These are phyloP conservation scores for Ichneumoninae sp. DNA, from an alignment of 2,888 invertebrate genomes.

Conservation along the genomic window DNA sequence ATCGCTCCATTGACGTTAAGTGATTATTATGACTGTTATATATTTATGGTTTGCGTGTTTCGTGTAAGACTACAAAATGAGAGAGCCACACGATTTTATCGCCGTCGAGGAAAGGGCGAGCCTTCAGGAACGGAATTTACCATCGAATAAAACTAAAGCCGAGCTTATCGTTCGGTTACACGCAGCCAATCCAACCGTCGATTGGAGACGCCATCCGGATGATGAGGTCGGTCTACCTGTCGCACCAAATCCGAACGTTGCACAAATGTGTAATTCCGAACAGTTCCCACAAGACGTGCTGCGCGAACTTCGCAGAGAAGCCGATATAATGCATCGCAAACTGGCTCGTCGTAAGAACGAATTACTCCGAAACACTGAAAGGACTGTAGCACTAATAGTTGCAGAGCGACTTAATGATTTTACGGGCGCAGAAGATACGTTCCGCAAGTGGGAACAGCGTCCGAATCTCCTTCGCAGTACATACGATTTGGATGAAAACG, in stretches of 20 bases:
- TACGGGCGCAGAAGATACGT: constrained; percentile 22
- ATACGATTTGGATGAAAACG: constrained; percentile 13
- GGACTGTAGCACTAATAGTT: neutral
- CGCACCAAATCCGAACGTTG: too few species aligned
- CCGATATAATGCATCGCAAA: neutral
- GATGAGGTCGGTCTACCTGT: neutral
- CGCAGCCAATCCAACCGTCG: constrained; percentile 22
- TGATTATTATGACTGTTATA: too few species aligned
- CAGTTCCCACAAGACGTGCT: neutral
- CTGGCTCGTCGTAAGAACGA: neutral
- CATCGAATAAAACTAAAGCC: constrained; percentile 6
- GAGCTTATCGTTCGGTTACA: constrained; percentile 19
- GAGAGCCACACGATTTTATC: constrained; percentile 2
- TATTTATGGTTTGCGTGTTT: too few species aligned
- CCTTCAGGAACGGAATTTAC: neutral
- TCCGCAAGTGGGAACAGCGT: constrained; percentile 24
- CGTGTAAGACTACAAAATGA: neutral
- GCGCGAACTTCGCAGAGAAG: neutral
- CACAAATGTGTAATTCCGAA: neutral
- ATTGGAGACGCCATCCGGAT: neutral
- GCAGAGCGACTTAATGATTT: constrained; percentile 20
- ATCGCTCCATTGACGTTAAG: too few species aligned
- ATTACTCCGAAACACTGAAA: neutral
- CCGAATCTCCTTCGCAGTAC: neutral
- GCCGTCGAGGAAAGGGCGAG: neutral